phyloP scores from a whole-genome alignment of 2,113 vertebrate species.

The Dipodomys stephensi region DNA sequence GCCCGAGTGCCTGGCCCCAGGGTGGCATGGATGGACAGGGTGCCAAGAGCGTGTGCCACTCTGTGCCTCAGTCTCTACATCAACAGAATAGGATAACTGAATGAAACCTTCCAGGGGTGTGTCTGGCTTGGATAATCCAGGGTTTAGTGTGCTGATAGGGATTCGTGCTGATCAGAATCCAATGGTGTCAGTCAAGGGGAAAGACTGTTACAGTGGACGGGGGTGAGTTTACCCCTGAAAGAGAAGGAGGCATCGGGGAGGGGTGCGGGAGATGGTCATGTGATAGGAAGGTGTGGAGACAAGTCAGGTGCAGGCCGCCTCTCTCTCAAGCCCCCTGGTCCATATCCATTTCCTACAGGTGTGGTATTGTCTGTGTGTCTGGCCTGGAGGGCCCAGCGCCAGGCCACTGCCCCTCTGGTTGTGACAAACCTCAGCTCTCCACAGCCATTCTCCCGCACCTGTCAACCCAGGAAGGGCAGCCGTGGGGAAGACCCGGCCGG shows the following conservation, averaged over 20 bases:
- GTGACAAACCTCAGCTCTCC: not conserved
- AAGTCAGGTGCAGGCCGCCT: fast-evolving
- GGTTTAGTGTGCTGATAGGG: not conserved
- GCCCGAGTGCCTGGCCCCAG: too few species aligned
- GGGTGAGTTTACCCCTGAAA: too few species aligned
- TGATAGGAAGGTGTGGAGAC: fast-evolving
- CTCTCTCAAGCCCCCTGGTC: not conserved
- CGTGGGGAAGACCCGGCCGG: fast-evolving
- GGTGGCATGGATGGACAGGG: fast-evolving
- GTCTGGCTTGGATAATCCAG: not conserved
- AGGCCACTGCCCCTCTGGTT: too few species aligned
- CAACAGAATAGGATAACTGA: fast-evolving
- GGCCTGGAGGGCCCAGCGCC: too few species aligned
- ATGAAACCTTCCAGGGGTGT: not conserved
- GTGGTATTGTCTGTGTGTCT: fast-evolving
- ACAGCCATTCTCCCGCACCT: not conserved
- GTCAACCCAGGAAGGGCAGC: not conserved
- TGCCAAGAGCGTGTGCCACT: fast-evolving
- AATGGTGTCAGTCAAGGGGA: fast-evolving
- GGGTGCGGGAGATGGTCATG: not conserved
- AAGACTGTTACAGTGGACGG: not conserved
- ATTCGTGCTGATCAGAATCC: not conserved
- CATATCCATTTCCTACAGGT: fast-evolving
- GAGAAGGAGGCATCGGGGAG: not conserved
- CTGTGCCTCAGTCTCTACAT: fast-evolving